Base-by-base conservation (phyloP, 2,888 invertebrate species). In the Hyppa rectilinea region DNA sequence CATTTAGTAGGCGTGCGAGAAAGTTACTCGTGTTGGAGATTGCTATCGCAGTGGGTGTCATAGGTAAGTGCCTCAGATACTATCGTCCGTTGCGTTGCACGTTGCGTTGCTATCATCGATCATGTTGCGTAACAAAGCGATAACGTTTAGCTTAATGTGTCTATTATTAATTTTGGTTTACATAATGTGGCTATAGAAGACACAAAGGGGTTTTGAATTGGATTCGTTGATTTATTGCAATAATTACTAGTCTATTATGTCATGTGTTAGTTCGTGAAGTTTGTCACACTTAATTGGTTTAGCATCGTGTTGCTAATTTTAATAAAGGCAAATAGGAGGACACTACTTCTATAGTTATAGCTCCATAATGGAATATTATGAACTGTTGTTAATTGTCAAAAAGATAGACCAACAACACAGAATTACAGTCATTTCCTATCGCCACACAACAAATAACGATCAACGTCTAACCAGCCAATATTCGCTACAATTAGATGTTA, bases 1-100 rank as follows among this genome's bases (percentile, higher is more conserved):
- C 69, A 56, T 45, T 63, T 65, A 71, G 88, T 88, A 85, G 88
- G 89, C 82, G 88, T 88, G 58, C 76, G 91, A 90, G 92, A 93
- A 93, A 93, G 92, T 91, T 80, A 87, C 86, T 86, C 40, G 59
- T 81, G 67, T 76, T 52, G 72, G 70, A 85, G 90, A 91, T 91
- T 75, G 77, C 80, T 89, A 91, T 91, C 90, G 66, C 75, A 71
- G 92, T 93, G 89, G 93, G 92, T 91, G 93, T 92, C 88, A 85
- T 87, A 88, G 85, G 87, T 91, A 87, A 87, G 81, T 83, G 79
- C 76, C 75, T 65, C 62, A 81, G 86, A 83, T 82, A 61, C 60
- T 72, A 80, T 80, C 83, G 65, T 59, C 68, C 53, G 71, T 80
- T 76, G 71, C 62, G 65, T 81, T 78, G 71, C 69, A 59, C 49